Evolutionary conservation across 2,113 vertebrate species (phyloP), one percentile per base, ranked within the genome.

Genomic region (Trogon surrucura): DNA sequence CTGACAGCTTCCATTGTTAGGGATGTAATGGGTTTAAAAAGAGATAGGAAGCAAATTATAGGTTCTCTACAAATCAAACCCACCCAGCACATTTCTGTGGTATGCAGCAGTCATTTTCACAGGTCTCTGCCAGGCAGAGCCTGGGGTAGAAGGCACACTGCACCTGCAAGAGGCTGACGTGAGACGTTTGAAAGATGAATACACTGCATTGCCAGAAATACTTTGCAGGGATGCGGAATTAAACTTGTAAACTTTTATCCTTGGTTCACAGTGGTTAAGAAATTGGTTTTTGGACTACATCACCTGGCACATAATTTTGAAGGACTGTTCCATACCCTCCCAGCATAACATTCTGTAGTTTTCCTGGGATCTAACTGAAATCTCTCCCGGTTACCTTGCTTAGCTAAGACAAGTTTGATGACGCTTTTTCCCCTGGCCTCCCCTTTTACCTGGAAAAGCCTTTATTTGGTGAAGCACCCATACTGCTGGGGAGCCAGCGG

Each of bases 1-100:
- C 69, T 96, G 95, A 91, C 83, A 92, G 65, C 51, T 93, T 91
- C 82, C 80, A 47, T 95, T 96, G 95, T 95, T 93, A 74, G 38
- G 61, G 54, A 92, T 78, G 65, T 85, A 91, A 71, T 38, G 53
- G 61, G 41, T 91, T 91, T 94, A 89, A 94, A 94, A 93, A 91
- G 83, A 89, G 45, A 88, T 51, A 91, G 70, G 80, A 89, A 80
- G 83, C 10, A 94, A 95, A 95, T 96, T 93, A 92, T 9, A 90
- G 77, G 57, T 53, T 92, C 92, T 90, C 72, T 84, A 64, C 83
- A 94, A 95, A 95, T 93, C 85, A 94, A 86, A 79, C 27, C 34
- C 57, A 89, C 65, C 88, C 83, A 75, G 51, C 60, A 75, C 7
- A 88, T 90, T 91, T 80, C 89, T 80, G 60, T 48, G 23, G 81